Percentiles rank a stretch among this genome's conserved stretches.
phyloP scores from a whole-genome alignment of 2,888 invertebrate species.

The Epinotia ramella region DNA sequence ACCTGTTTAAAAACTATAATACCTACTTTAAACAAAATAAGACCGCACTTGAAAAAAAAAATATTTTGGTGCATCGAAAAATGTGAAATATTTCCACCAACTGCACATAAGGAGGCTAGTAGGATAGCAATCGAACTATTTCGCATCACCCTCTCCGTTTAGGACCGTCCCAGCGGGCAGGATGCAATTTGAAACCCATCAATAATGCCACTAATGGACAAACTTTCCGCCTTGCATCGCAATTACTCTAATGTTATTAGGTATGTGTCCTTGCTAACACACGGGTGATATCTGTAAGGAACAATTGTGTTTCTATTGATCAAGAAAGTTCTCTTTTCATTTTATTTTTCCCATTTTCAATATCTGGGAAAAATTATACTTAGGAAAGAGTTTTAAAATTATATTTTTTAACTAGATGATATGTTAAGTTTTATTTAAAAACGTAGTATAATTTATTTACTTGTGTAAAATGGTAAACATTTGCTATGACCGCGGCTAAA shows the following conservation, averaged over 20 bases:
- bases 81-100: background rate
- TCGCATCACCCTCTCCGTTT: conserved; percentile 50
- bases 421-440: no score
- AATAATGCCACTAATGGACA: conserved; percentile 77
- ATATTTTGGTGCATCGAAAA: background rate
- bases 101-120: background rate
- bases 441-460: no score
- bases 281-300: conserved; percentile 41
- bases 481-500: no score
- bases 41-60: background rate
- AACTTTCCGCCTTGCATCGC: conserved; percentile 78
- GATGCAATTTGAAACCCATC: conserved; percentile 83
- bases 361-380: no score
- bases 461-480: no score
- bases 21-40: no score
- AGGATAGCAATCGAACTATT: conserved; percentile 13
- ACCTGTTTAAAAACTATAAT: no score
- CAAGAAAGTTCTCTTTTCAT: background rate
- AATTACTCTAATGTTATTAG: conserved; percentile 79
- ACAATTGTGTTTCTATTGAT: conserved; percentile 1
- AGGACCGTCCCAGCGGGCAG: conserved; percentile 65
- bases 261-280: conserved; percentile 65
- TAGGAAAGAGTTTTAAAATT: no score
- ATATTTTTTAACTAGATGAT: no score
- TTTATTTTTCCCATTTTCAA: no score